Percentiles rank a stretch among this genome's conserved stretches.
Evolutionary conservation across 2,797 vertebrate genomes (phyloP).

Genomic region (Pseudomugil gertrudae): DNA sequence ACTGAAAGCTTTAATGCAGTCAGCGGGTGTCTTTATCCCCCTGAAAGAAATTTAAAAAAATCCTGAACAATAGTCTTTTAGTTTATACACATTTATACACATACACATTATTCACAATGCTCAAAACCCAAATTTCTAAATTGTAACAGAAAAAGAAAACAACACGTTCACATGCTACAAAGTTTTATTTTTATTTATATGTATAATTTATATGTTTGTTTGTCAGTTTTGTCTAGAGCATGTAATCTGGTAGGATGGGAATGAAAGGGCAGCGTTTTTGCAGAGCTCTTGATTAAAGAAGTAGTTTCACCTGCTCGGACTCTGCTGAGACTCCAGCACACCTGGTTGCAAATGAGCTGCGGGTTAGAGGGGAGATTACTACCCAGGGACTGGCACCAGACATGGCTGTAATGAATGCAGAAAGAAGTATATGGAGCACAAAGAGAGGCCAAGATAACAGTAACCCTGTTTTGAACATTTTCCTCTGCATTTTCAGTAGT

Average conservation of each 20-base stretch:
- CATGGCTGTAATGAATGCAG: neutral
- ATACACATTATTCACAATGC: neutral
- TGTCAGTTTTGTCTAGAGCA: neutral
- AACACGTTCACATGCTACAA: neutral
- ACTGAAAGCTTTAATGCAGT: neutral
- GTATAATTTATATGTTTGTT: no score
- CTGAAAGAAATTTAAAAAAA: neutral
- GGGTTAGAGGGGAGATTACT: neutral
- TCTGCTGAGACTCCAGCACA: constrained; percentile 7
- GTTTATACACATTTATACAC: no score
- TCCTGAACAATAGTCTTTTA: neutral
- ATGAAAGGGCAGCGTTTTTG: constrained; percentile 4
- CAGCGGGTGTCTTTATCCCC: neutral
- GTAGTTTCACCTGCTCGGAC: constrained; percentile 6
- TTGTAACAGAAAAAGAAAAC: neutral
- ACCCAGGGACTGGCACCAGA: neutral
- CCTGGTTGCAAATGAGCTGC: neutral
- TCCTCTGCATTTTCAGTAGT: neutral
- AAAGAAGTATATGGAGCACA: neutral
- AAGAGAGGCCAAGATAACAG: neutral
- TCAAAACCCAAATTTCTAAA: neutral
- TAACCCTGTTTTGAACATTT: neutral
- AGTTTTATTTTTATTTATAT: neutral
- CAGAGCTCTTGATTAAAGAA: constrained; percentile 21
- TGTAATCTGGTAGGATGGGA: neutral